Evolutionary conservation across 2,888 invertebrate species (phyloP), one percentile per base, ranked within the genome.

Genomic region (Allacma fusca): DNA sequence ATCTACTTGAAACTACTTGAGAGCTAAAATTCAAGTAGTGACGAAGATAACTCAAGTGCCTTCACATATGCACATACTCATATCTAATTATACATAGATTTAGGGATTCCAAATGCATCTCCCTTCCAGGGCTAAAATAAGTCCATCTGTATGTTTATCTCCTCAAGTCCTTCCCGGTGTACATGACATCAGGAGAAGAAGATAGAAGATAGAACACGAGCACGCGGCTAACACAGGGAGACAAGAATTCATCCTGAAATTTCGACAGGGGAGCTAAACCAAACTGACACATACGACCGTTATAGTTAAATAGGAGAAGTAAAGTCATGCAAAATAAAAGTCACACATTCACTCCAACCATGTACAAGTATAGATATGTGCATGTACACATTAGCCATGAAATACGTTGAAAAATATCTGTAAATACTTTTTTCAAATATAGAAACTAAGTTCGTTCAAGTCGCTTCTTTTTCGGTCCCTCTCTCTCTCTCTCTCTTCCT

Each of bases 1-100:
- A 9, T 9, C 40, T 40, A 40, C 13, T n/a, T n/a, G n/a, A 9
- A 34, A 34, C 34, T 34, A 34, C 34, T 34, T n/a, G 34, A 34
- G 34, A 34, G 34, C 34, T 34, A 34, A 34, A 34, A 57, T 57
- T 57, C 7, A 57, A 75, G 73, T 29, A 72, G 34, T 50, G 64
- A 74, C 73, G 68, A 74, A 73, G 50, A 62, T 59, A 64, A 50
- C 24, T 24, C 34, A 12, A 71, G 19, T 44, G 9, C 24, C 12
- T 40, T n/a, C 40, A 43, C 44, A 19, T 43, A 43, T 43, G 44
- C 19, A 43, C 44, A 43, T 43, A 43, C 44, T 13, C 19, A 43
- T 43, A 43, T 43, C 7, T 57, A 57, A 2, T 4, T 57, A 57
- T 16, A 57, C 57, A 57, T 57, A 57, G 21, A 28, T 23, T 21